A percentile compares a stretch with the other conserved stretches of the same genome.
Evolutionary conservation across 2,888 invertebrate genomes (phyloP).

Genomic region (Gonocerus acuteangulatus): DNA sequence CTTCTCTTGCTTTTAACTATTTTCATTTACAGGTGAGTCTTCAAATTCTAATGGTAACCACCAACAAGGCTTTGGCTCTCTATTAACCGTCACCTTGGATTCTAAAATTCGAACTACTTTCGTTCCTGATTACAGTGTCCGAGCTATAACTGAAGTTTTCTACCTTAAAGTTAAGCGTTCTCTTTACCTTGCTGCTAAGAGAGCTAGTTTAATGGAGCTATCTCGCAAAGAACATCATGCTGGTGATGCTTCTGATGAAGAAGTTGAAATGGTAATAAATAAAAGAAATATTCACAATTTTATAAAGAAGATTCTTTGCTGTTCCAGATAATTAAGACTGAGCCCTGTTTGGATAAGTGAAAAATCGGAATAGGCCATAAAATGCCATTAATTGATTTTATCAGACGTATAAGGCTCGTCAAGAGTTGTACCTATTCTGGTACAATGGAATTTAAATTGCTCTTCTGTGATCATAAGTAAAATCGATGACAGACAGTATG

Average conservation of each 20-base stretch:
- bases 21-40: constrained; percentile 44
- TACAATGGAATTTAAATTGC: too few species aligned
- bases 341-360: constrained; percentile 1
- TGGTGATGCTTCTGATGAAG: constrained; percentile 72
- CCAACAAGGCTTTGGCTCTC: constrained; percentile 52
- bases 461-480: too few species aligned
- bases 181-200: constrained; percentile 80
- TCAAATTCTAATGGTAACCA: constrained; percentile 35
- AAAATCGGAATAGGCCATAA: constrained; percentile 12
- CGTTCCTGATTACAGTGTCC: constrained; percentile 85
- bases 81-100: constrained; percentile 78
- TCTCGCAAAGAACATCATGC: constrained; percentile 56
- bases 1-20: background rate
- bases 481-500: too few species aligned
- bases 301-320: too few species aligned
- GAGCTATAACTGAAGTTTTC: constrained; percentile 74
- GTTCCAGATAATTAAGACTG: too few species aligned
- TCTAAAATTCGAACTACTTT: constrained; percentile 71
- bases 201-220: constrained; percentile 75
- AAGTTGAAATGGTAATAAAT: constrained; percentile 73
- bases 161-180: constrained; percentile 78
- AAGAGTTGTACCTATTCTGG: too few species aligned
- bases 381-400: background rate
- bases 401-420: background rate
- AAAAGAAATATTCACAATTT: too few species aligned